Conservation (phyloP, 2,113 vertebrate genomes). For the Myotis davidii region DNA sequence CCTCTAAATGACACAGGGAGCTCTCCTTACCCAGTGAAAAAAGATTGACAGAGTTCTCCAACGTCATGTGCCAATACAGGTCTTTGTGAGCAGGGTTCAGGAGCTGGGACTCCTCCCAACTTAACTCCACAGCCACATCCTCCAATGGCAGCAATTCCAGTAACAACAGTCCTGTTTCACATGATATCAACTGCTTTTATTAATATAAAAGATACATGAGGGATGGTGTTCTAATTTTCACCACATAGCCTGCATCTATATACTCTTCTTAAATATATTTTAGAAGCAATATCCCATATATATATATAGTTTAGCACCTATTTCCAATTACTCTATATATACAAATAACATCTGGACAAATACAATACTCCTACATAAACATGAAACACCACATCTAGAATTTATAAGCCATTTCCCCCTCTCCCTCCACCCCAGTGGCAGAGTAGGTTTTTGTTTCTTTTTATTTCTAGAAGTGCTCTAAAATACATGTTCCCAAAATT, state of each 20-base stretch:
- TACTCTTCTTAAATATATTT: background rate
- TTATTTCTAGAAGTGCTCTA: no score
- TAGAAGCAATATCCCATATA: background rate
- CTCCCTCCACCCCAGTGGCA: no score
- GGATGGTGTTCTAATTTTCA: background rate
- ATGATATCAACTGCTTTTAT: background rate
- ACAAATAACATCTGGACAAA: background rate
- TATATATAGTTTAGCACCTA: background rate
- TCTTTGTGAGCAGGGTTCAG: conserved; percentile 40
- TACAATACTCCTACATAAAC: background rate
- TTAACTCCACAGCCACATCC: conserved; percentile 65
- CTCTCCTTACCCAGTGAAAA: conserved; percentile 50
- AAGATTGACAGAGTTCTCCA: conserved; percentile 59
- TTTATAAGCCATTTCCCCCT: background rate
- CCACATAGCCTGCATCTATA: background rate
- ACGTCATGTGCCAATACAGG: conserved; percentile 57
- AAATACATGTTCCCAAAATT: no score
- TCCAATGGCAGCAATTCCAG: conserved; percentile 43
- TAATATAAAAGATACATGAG: background rate
- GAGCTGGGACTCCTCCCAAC: conserved; percentile 61
- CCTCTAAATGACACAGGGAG: background rate
- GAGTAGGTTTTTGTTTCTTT: no score
- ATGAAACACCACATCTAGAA: background rate
- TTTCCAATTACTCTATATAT: background rate
- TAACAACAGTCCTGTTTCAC: background rate